These are phyloP conservation scores for Hypotaenidia okinawae DNA, from an alignment of 2,797 vertebrate species.

Conservation along the genomic window DNA sequence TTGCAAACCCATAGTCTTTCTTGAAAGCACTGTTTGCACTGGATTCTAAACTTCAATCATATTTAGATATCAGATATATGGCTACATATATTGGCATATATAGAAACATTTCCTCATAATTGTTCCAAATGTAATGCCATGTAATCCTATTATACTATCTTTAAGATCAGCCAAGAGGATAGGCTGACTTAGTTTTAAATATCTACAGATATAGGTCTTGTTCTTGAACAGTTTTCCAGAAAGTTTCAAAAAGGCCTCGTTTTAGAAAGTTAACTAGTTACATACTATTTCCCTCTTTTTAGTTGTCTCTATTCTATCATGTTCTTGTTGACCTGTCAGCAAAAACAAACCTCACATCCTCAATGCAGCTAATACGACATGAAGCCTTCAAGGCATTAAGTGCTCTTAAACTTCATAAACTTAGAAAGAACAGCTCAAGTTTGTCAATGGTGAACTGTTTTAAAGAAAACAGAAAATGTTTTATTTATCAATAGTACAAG, in stretches of 20 bases:
- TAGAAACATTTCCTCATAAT: not conserved
- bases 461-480: not conserved
- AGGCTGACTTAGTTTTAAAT: not conserved
- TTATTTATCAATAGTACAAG: slow-evolving; percentile 1
- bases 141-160: not conserved
- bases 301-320: slow-evolving; percentile 63
- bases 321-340: slow-evolving; percentile 6
- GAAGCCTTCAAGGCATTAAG: not conserved
- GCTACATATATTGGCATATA: no score
- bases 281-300: slow-evolving; percentile 32
- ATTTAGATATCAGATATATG: not conserved
- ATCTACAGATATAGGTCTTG: not conserved
- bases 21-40: not conserved
- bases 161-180: not conserved
- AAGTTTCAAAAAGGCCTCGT: not conserved
- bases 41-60: not conserved
- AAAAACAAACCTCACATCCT: slow-evolving; percentile 62
- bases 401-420: not conserved
- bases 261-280: slow-evolving; percentile 41
- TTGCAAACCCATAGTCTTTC: not conserved
- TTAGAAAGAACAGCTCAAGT: not conserved
- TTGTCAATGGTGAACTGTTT: not conserved
- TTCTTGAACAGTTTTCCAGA: not conserved
- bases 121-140: not conserved
- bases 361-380: slow-evolving; percentile 30